phyloP scores from a whole-genome alignment of 2,797 vertebrate species.

The Sarcophilus harrisii region DNA sequence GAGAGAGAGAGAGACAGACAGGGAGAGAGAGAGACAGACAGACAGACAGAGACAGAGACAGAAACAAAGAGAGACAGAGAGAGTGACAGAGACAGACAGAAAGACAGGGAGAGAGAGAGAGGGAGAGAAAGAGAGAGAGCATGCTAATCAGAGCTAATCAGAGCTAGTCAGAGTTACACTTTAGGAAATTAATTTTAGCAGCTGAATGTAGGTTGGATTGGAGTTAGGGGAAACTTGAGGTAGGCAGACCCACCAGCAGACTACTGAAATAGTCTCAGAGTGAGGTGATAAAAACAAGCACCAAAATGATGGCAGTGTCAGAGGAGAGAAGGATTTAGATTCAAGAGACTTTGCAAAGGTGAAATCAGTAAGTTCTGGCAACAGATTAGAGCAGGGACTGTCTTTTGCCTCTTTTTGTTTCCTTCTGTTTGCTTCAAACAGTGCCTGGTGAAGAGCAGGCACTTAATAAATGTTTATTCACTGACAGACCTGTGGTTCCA shows the following conservation, averaged over 20 bases:
- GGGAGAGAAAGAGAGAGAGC: too few species aligned
- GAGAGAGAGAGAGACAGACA: too few species aligned
- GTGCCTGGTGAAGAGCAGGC: neutral
- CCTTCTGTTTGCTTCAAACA: neutral
- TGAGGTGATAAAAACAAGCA: neutral
- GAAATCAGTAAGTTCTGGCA: neutral
- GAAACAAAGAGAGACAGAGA: too few species aligned
- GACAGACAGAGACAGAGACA: too few species aligned
- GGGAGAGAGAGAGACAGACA: too few species aligned
- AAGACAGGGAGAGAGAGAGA: too few species aligned
- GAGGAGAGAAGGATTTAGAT: neutral
- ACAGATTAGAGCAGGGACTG: neutral
- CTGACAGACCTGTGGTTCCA: neutral
- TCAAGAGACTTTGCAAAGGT: neutral
- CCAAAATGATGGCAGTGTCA: neutral
- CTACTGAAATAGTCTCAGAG: neutral
- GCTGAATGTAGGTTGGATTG: neutral
- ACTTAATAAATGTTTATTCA: neutral
- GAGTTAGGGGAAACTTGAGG: neutral
- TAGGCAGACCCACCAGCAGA: neutral
- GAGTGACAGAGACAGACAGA: too few species aligned
- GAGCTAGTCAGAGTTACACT: neutral
- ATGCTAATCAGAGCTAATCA: too few species aligned
- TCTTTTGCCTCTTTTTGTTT: neutral
- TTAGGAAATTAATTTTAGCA: neutral